These are phyloP conservation scores for Oophaga pumilio DNA, from an alignment of 2,113 vertebrate genomes.

Conservation along the genomic window DNA sequence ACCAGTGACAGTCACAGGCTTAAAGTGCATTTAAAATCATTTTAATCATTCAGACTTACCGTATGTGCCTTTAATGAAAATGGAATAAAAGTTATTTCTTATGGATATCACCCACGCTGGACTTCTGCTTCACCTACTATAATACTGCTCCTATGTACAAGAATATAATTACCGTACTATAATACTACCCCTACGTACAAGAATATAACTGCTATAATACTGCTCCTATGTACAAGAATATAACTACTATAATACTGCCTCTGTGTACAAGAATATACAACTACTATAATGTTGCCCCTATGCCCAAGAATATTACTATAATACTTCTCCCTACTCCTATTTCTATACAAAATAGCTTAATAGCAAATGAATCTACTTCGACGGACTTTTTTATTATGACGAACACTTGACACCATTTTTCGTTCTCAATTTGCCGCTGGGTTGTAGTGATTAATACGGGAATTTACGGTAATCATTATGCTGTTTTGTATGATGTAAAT, in stretches of 20 bases:
- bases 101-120: too few species aligned
- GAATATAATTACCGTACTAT: too few species aligned
- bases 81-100: too few species aligned
- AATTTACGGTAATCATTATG: not conserved
- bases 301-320: conserved; percentile 2
- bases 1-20: too few species aligned
- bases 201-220: conserved; percentile 7
- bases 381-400: too few species aligned
- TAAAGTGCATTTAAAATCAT: too few species aligned
- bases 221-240: not conserved
- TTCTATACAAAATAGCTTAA: too few species aligned
- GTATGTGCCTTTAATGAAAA: too few species aligned
- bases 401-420: not conserved
- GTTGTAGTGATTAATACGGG: not conserved
- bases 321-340: not conserved
- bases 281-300: not conserved
- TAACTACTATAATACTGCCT: not conserved
- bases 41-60: too few species aligned
- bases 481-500: not conserved
- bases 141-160: too few species aligned
- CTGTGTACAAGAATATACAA: not conserved
- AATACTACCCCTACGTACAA: not conserved
- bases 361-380: too few species aligned
- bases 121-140: too few species aligned
- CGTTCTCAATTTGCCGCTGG: not conserved